These are phyloP conservation scores for Anisognathus igniventris DNA, from an alignment of 2,797 vertebrate genomes.

Conservation along the genomic window DNA sequence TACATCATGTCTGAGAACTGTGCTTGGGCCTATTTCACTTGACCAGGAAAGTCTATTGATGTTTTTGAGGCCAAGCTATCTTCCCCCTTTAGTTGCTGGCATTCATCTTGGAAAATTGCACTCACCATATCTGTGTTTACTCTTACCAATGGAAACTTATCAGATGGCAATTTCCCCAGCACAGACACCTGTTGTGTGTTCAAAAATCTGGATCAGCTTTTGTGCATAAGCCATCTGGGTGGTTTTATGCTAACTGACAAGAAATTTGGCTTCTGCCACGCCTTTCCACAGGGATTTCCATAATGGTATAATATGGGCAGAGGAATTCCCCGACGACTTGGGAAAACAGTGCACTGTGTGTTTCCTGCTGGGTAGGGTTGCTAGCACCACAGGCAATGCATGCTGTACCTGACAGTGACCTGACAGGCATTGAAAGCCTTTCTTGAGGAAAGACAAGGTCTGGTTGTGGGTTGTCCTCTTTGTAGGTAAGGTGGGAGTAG, in stretches of 20 bases:
- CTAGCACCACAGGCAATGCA: neutral
- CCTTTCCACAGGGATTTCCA: neutral
- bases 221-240: neutral
- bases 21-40: neutral
- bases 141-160: neutral
- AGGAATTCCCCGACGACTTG: neutral
- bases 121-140: neutral
- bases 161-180: neutral
- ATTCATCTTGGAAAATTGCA: neutral
- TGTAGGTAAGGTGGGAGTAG: neutral
- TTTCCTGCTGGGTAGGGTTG: neutral
- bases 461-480: neutral
- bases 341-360: neutral
- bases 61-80: neutral
- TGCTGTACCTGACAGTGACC: neutral
- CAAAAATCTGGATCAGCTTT: neutral
- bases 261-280: neutral
- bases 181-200: neutral
- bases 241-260: neutral
- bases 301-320: neutral
- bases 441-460: neutral
- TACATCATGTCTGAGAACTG: neutral
- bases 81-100: neutral
- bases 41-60: accelerated
- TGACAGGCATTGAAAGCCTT: neutral